A percentile compares a stretch with the other conserved stretches of the same genome.
Conservation (phyloP, 2,888 invertebrate species). For the Mythimna albipuncta region DNA sequence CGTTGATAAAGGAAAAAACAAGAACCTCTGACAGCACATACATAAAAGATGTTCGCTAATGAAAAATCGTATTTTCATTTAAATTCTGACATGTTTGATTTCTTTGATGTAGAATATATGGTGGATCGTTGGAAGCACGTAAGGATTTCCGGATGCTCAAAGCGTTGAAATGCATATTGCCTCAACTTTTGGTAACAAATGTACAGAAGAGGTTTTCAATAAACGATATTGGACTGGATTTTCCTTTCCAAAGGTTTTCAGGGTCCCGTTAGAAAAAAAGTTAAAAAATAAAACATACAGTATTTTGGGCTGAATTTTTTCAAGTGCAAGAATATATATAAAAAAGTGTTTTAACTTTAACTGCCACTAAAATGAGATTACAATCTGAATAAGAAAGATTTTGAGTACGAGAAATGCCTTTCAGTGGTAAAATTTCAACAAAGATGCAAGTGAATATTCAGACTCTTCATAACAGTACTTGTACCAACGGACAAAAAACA, state of each 20-base stretch:
- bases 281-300: too few species aligned
- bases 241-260: background rate
- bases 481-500: background rate
- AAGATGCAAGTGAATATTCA: background rate
- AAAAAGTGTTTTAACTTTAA: too few species aligned
- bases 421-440: background rate
- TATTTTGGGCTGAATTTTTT: too few species aligned
- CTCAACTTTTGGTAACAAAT: background rate
- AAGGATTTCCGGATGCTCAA: slow-evolving; percentile 9
- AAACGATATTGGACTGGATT: slow-evolving; percentile 1
- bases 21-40: background rate
- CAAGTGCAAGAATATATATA: too few species aligned
- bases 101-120: slow-evolving; percentile 24
- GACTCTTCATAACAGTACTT: background rate
- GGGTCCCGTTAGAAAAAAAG: background rate
- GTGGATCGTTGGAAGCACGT: background rate
- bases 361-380: too few species aligned
- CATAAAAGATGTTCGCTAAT: slow-evolving; percentile 22
- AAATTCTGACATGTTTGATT: slow-evolving; percentile 12
- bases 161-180: slow-evolving; percentile 2
- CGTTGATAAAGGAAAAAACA: background rate
- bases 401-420: background rate
- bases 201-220: background rate
- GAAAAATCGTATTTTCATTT: slow-evolving; percentile 19
- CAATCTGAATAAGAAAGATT: too few species aligned